phyloP scores from a whole-genome alignment of 2,113 vertebrate genomes.

The Phasianus colchicus region DNA sequence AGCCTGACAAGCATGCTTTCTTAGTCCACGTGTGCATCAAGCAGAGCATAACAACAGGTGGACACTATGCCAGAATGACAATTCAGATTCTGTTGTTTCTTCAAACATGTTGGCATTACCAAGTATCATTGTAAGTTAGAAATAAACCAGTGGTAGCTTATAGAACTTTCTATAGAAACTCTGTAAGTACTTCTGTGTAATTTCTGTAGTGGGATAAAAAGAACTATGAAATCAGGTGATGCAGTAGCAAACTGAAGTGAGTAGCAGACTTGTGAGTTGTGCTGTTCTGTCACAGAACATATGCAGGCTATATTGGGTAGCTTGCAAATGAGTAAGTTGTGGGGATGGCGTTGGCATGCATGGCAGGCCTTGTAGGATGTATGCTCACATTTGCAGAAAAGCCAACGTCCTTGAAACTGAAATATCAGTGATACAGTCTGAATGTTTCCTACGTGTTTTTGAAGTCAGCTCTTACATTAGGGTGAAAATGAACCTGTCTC shows the following conservation, averaged over 20 bases:
- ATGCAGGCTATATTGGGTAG: neutral
- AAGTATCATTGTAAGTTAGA: neutral
- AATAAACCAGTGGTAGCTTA: neutral
- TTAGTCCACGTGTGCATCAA: neutral
- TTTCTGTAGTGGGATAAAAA: neutral
- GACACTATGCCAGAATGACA: neutral
- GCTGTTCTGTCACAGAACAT: neutral
- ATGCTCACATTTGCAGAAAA: rapidly evolving
- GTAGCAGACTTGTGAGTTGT: neutral
- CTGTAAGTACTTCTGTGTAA: neutral
- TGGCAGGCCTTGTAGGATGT: neutral
- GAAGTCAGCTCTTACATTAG: neutral
- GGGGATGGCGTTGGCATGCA: rapidly evolving
- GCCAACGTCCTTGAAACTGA: neutral
- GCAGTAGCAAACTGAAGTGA: neutral
- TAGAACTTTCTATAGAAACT: neutral
- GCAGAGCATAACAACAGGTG: neutral
- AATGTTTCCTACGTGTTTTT: neutral
- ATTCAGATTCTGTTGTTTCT: neutral
- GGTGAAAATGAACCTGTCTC: neutral
- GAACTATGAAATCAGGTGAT: neutral
- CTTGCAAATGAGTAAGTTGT: neutral
- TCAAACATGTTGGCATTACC: neutral
- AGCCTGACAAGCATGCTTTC: neutral
- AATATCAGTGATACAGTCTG: neutral